phyloP scores from a whole-genome alignment of 2,113 vertebrate genomes.

The Rhabdomys dilectus region DNA sequence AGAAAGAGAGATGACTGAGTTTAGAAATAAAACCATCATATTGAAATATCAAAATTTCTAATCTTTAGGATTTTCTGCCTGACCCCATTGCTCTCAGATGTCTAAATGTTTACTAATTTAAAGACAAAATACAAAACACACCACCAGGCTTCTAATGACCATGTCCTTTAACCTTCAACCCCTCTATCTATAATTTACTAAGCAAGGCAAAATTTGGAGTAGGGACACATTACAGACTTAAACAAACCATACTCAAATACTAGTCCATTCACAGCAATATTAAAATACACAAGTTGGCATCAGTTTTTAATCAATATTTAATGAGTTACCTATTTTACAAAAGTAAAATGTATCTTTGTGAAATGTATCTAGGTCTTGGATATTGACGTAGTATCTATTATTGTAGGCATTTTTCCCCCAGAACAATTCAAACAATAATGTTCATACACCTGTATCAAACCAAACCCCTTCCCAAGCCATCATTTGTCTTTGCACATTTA shows the following conservation, averaged over 20 bases:
- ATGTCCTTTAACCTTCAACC: background rate
- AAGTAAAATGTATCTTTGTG: background rate
- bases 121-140: background rate
- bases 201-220: background rate
- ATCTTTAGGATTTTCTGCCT: background rate
- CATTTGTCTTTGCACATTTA: background rate
- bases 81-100: background rate
- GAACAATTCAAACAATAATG: background rate
- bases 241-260: slow-evolving; percentile 1
- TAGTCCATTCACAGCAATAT: background rate
- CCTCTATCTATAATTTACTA: background rate
- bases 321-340: background rate
- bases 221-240: background rate
- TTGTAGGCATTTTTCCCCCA: background rate
- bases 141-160: background rate
- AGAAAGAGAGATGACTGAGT: background rate
- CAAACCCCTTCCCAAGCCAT: background rate
- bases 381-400: background rate
- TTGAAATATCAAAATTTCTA: slow-evolving; percentile 1
- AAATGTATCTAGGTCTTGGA: slow-evolving; percentile 3
- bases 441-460: background rate
- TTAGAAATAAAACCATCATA: background rate
- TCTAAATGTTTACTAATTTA: background rate
- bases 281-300: background rate
- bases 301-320: slow-evolving; percentile 14